Conservation (phyloP, 2,797 vertebrate species). For the Notoglanidium macrostoma region DNA sequence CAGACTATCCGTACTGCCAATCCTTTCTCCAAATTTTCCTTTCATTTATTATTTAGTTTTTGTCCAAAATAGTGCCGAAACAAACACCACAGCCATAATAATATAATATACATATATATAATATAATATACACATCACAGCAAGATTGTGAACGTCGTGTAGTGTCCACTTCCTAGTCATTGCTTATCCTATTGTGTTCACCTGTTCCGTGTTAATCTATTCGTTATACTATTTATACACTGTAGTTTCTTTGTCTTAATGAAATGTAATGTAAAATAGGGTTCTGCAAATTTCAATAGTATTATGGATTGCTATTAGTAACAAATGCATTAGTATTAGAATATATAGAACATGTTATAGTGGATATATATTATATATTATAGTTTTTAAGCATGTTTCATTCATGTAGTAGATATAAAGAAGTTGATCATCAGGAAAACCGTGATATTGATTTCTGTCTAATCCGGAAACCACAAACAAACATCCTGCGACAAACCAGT, state of each 20-base stretch:
- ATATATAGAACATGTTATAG: too few relatives aligned
- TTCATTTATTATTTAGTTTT: neutral
- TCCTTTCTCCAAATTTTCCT: neutral
- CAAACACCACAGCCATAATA: neutral
- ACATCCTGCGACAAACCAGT: neutral
- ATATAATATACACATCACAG: neutral
- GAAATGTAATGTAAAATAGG: too few relatives aligned
- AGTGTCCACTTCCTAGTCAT: neutral
- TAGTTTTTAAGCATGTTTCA: neutral
- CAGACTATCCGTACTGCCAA: neutral
- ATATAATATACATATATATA: too few relatives aligned
- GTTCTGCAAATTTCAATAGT: too few relatives aligned
- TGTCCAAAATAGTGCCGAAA: neutral
- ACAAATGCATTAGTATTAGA: too few relatives aligned
- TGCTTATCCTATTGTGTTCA: neutral
- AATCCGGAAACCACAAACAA: neutral
- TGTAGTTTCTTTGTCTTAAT: neutral
- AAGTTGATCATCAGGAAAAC: neutral
- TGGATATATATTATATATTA: neutral
- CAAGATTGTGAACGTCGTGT: neutral
- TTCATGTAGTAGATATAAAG: neutral
- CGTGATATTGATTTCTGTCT: neutral
- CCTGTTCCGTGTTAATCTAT: neutral
- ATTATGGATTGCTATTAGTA: too few relatives aligned
- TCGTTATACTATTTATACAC: neutral